A percentile compares a stretch with the other conserved stretches of the same genome.
Conservation (phyloP, 2,113 vertebrate genomes). For the Donacobius atricapilla region DNA sequence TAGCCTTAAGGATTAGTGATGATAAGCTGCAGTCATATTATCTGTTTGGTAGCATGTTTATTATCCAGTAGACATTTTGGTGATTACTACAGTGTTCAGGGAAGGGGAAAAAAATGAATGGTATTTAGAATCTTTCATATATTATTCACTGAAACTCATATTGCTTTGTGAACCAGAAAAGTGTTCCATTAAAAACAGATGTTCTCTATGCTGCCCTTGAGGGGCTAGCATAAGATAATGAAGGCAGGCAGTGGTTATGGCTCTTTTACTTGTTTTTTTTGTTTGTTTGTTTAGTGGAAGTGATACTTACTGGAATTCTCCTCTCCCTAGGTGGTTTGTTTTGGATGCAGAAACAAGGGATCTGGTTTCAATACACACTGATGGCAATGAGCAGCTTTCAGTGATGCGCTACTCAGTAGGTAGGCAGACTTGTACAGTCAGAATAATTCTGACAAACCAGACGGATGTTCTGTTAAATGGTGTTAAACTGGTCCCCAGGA, state of each 20-base stretch:
- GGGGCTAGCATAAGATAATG: background rate
- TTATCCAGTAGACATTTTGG: background rate
- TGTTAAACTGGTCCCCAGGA: background rate
- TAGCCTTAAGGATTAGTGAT: background rate
- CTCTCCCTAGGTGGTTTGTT: constrained; percentile 89
- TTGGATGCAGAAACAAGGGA: constrained; percentile 94
- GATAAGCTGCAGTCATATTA: background rate
- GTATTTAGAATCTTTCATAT: background rate
- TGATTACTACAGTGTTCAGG: background rate
- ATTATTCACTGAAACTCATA: background rate
- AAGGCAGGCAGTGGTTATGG: background rate
- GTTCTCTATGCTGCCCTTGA: background rate
- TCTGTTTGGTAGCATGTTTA: background rate
- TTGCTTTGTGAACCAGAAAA: background rate
- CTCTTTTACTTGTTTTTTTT: background rate
- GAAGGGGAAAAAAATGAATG: background rate
- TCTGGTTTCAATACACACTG: constrained; percentile 95
- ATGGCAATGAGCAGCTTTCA: constrained; percentile 95
- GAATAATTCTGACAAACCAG: background rate
- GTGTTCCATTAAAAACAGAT: background rate
- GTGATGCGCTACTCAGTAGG: constrained; percentile 94
- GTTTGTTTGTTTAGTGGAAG: background rate
- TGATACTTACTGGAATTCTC: constrained; percentile 25
- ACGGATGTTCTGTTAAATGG: background rate
- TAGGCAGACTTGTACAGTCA: constrained; percentile 60